Evolutionary conservation across 37 sponge, comb jelly and placozoan genomes (phyloP).

Genomic region (Halisarca cf. caerulea): DNA sequence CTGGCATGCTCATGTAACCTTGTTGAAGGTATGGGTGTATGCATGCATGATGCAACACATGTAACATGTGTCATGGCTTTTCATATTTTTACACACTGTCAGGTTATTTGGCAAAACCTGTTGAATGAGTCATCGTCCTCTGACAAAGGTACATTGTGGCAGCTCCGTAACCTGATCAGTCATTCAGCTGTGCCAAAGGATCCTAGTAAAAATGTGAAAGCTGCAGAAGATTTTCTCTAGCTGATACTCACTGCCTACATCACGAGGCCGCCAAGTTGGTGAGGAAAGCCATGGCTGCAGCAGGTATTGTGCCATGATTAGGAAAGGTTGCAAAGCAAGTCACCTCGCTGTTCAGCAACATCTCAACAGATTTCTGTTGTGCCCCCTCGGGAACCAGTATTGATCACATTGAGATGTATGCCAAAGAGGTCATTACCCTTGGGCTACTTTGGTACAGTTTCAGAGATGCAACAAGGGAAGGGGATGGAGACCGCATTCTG

Average conservation of each 20-base stretch:
- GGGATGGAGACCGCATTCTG: neutral
- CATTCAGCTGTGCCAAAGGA: neutral
- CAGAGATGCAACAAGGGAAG: neutral
- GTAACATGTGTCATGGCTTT: neutral
- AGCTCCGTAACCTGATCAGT: neutral
- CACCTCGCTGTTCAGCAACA: no score
- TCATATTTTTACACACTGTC: no score
- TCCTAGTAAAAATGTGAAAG: neutral
- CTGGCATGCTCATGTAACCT: no score
- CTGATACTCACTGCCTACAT: neutral
- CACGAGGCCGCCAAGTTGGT: no score
- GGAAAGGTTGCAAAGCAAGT: no score
- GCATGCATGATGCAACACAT: neutral
- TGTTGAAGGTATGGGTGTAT: neutral
- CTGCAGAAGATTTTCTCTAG: neutral
- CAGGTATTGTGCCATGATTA: no score
- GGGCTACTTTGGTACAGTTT: neutral
- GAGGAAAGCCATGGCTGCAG: no score
- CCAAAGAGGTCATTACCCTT: conserved; percentile 1
- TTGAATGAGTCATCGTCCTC: neutral
- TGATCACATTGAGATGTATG: neutral
- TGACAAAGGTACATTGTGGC: conserved; percentile 8
- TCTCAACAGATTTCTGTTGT: no score
- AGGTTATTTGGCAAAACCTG: neutral
- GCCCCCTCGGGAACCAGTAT: neutral